A percentile compares a stretch with the other conserved stretches of the same genome.
These are phyloP conservation scores for Zaprionus camerounensis DNA, from an alignment of 1,140 invertebrate genomes.

Conservation along the genomic window DNA sequence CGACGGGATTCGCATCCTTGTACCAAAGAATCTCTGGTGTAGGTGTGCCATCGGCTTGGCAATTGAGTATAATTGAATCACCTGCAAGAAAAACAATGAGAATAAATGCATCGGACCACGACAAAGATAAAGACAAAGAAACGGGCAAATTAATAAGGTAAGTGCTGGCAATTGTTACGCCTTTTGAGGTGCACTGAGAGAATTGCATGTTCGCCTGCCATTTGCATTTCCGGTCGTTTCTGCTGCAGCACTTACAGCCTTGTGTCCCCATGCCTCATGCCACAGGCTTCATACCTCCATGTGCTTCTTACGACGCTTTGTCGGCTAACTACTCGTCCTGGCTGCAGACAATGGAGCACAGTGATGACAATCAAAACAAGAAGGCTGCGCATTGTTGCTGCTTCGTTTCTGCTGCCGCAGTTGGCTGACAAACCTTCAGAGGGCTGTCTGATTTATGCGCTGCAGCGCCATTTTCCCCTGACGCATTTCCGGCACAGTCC, in stretches of 20 bases:
- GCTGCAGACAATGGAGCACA: conserved; percentile 66
- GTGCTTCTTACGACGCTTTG: conserved; percentile 3
- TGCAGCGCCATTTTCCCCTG: conserved; percentile 69
- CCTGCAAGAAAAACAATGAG: conserved; percentile 85
- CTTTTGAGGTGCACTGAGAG: conserved; percentile 28
- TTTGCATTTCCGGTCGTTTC: conserved; percentile 38
- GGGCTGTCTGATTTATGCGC: conserved; percentile 67
- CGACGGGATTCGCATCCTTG: conserved; percentile 95
- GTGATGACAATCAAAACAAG: conserved; percentile 18
- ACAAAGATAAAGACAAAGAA: conserved; percentile 25
- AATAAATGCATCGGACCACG: conserved; percentile 17
- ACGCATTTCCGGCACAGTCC: conserved; percentile 67
- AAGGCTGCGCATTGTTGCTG: conserved; percentile 12
- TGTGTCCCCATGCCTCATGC: background rate
- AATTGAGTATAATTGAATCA: conserved; percentile 97
- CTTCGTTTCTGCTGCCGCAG: conserved; percentile 32
- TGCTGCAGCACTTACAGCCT: background rate
- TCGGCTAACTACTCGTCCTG: conserved; percentile 30
- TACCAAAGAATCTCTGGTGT: conserved; percentile 95
- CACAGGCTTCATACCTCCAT: background rate
- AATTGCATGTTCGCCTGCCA: conserved; percentile 30
- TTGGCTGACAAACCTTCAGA: conserved; percentile 45
- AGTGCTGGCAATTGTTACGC: conserved; percentile 71
- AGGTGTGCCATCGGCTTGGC: conserved; percentile 96
- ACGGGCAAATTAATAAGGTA: conserved; percentile 69